Percentiles rank a stretch among this genome's conserved stretches.
phyloP scores from a whole-genome alignment of 2,113 vertebrate genomes.

The Arvicanthis niloticus region DNA sequence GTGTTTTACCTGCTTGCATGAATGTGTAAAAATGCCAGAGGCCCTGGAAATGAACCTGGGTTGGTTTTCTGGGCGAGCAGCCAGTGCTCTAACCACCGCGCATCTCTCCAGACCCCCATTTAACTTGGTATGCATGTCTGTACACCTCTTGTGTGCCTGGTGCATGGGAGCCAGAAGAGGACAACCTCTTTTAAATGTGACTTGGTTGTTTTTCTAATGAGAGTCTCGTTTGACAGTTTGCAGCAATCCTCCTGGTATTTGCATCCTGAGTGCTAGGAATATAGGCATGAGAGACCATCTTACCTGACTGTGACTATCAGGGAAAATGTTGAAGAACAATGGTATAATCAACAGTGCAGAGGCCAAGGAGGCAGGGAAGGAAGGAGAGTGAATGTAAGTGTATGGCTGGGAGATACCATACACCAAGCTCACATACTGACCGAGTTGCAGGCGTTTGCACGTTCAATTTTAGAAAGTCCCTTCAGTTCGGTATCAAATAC shows the following conservation, averaged over 20 bases:
- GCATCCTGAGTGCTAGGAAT: background rate
- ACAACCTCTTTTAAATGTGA: background rate
- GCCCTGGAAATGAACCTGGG: background rate
- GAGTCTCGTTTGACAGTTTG: too few relatives aligned
- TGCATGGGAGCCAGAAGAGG: background rate
- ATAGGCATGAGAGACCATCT: background rate
- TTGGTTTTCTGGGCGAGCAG: background rate
- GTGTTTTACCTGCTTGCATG: background rate
- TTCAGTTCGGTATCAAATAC: constrained; percentile 95
- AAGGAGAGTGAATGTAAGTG: too few relatives aligned
- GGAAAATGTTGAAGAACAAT: background rate
- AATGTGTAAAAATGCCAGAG: background rate
- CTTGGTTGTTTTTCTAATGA: background rate
- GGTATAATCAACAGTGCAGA: background rate
- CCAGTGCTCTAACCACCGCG: background rate
- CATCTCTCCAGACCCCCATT: background rate
- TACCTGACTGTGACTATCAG: background rate
- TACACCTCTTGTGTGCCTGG: background rate
- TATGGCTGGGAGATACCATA: background rate
- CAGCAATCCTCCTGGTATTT: background rate
- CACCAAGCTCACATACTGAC: constrained; percentile 81
- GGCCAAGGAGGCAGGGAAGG: background rate
- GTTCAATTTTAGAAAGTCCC: constrained; percentile 90
- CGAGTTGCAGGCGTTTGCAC: constrained; percentile 91
- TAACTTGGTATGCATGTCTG: background rate